Evolutionary conservation across 2,888 invertebrate genomes (phyloP).

Genomic region (Acronicta psi): DNA sequence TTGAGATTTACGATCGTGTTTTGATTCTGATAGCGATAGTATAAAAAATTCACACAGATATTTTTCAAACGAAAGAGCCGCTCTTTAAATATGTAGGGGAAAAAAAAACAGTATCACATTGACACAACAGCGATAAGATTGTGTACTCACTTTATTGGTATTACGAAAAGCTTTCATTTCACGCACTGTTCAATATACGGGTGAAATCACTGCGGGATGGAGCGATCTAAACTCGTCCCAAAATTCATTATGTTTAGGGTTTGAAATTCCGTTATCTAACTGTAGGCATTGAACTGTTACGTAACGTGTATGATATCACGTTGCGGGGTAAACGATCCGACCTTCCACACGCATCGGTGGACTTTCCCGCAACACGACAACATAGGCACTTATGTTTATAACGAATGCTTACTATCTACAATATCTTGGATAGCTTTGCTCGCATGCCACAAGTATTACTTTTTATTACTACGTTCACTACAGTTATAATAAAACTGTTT

Average conservation of each 20-base stretch:
- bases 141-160: slow-evolving; percentile 64
- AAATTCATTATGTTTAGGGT: slow-evolving; percentile 60
- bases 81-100: slow-evolving; percentile 39
- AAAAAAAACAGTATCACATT: slow-evolving; percentile 52
- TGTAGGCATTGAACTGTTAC: slow-evolving; percentile 73
- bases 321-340: slow-evolving; percentile 82
- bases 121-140: slow-evolving; percentile 64
- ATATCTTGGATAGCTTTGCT: slow-evolving; percentile 33
- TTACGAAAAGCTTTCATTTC: slow-evolving; percentile 75
- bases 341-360: slow-evolving; percentile 79
- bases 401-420: slow-evolving; percentile 51
- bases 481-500: slow-evolving; percentile 17
- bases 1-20: slow-evolving; percentile 65
- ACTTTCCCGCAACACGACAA: slow-evolving; percentile 68
- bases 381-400: slow-evolving; percentile 50
- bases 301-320: slow-evolving; percentile 79
- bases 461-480: slow-evolving; percentile 27
- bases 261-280: slow-evolving; percentile 64
- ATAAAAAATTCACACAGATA: slow-evolving; percentile 25
- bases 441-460: slow-evolving; percentile 22
- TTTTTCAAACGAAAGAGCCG: slow-evolving; percentile 34
- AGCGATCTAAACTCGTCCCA: slow-evolving; percentile 57
- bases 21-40: slow-evolving; percentile 42
- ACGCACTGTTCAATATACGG: slow-evolving; percentile 63
- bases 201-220: slow-evolving; percentile 60